phyloP scores from a whole-genome alignment of 1,140 invertebrate genomes.

The Galleria mellonella region DNA sequence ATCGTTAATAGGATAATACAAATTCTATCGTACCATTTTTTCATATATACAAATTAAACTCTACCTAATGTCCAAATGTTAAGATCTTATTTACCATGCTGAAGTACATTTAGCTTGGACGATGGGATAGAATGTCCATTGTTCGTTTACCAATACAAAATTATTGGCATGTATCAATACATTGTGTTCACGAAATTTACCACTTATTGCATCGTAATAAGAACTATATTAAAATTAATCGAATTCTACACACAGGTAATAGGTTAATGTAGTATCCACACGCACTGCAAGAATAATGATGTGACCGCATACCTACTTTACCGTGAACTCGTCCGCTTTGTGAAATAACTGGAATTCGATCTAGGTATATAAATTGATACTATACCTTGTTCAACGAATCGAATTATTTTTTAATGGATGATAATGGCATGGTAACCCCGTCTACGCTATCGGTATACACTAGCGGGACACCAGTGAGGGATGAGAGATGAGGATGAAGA shows the following conservation, averaged over 20 bases:
- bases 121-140: conserved; percentile 47
- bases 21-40: conserved; percentile 14
- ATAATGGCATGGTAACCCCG: too few relatives aligned
- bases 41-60: too few relatives aligned
- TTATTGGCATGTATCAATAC: conserved; percentile 19
- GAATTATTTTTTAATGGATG: too few relatives aligned
- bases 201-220: conserved; percentile 25
- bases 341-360: conserved; percentile 36
- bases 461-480: too few relatives aligned
- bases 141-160: conserved; percentile 33
- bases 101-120: conserved; percentile 7
- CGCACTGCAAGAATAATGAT: conserved; percentile 44
- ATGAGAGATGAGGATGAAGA: too few relatives aligned
- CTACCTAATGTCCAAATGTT: too few relatives aligned
- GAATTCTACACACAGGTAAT: too few relatives aligned
- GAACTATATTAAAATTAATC: conserved; percentile 2
- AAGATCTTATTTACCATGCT: too few relatives aligned
- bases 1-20: conserved; percentile 30
- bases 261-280: conserved; percentile 32
- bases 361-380: too few relatives aligned
- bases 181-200: conserved; percentile 17
- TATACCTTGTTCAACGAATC: too few relatives aligned
- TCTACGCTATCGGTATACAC: too few relatives aligned
- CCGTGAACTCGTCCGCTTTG: conserved; percentile 37
- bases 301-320: conserved; percentile 29